These are phyloP conservation scores for Enteromius argenteus DNA, from an alignment of 2,797 vertebrate genomes.

Conservation along the genomic window DNA sequence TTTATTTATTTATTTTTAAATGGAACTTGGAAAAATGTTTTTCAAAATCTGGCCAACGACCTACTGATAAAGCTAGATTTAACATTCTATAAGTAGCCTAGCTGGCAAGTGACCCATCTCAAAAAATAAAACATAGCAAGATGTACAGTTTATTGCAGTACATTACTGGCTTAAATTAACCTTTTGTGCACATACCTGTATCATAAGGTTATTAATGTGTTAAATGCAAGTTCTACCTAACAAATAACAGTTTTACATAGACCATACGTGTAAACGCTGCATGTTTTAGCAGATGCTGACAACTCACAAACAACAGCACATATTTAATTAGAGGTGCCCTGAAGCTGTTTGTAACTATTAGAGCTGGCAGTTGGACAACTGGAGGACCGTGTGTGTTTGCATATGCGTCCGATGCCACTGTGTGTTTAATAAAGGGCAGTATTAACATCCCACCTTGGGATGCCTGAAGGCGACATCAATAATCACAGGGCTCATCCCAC, in stretches of 20 bases:
- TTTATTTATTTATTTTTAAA: not conserved
- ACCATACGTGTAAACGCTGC: not conserved
- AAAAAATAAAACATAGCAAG: not conserved
- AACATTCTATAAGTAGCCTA: not conserved
- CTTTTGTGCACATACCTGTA: not conserved
- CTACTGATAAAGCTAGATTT: not conserved
- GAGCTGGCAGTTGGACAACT: slow-evolving; percentile 26
- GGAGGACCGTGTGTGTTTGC: slow-evolving; percentile 35
- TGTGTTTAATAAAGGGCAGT: slow-evolving; percentile 41
- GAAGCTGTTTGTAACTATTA: slow-evolving; percentile 69
- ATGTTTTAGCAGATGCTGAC: slow-evolving; percentile 55
- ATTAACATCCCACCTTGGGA: slow-evolving; percentile 53
- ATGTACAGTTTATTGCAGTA: not conserved
- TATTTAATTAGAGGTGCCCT: slow-evolving; percentile 75
- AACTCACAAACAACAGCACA: slow-evolving; percentile 71
- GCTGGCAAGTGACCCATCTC: not conserved
- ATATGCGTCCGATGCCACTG: not conserved
- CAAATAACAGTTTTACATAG: not conserved
- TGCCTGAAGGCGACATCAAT: slow-evolving; percentile 32
- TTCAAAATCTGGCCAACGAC: not conserved
- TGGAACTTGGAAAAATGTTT: not conserved
- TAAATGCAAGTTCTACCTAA: not conserved
- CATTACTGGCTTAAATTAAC: not conserved
- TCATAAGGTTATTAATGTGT: not conserved
- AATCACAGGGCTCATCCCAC: slow-evolving; percentile 34